These are phyloP conservation scores for Habroteleia sp. DNA, from an alignment of 2,888 invertebrate genomes.

Conservation along the genomic window DNA sequence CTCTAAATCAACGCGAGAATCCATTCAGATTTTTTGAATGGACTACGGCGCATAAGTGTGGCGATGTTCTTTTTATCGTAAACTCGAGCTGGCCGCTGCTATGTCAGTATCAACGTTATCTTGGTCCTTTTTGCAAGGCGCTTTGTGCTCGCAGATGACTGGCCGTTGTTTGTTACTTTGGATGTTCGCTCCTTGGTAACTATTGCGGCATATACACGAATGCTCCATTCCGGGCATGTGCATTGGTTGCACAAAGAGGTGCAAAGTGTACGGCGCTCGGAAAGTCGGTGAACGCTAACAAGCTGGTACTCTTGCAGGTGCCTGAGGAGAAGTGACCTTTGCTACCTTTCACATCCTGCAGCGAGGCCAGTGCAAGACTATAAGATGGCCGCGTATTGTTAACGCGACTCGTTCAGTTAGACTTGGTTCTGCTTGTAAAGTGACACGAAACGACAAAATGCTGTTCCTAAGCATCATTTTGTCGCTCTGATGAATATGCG, in stretches of 20 bases:
- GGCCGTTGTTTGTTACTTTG: conserved; percentile 30
- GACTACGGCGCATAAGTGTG: neutral
- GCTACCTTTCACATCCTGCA: conserved; percentile 61
- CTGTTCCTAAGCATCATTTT: conserved; percentile 40
- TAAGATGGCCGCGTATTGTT: conserved; percentile 54
- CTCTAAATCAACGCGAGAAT: conserved; percentile 17
- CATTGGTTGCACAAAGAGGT: conserved; percentile 41
- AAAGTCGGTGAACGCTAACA: conserved; percentile 63
- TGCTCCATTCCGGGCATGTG: conserved; percentile 1
- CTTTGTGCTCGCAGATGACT: conserved; percentile 32
- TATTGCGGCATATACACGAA: conserved; percentile 28
- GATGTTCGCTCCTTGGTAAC: conserved; percentile 12
- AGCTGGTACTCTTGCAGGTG: conserved; percentile 64
- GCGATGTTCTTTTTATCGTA: conserved; percentile 27
- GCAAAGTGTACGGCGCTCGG: conserved; percentile 62
- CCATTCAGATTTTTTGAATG: conserved; percentile 22
- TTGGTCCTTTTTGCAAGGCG: conserved; percentile 13
- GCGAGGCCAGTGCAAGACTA: conserved; percentile 53
- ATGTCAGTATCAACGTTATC: conserved; percentile 42
- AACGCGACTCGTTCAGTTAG: conserved; percentile 5
- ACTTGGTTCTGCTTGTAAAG: conserved; percentile 33
- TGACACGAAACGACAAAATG: conserved; percentile 37
- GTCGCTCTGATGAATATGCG: conserved; percentile 33
- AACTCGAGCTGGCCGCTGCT: conserved; percentile 4
- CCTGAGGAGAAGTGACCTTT: conserved; percentile 57